Conservation (phyloP, 2,113 vertebrate species). For the Sylvia atricapilla region DNA sequence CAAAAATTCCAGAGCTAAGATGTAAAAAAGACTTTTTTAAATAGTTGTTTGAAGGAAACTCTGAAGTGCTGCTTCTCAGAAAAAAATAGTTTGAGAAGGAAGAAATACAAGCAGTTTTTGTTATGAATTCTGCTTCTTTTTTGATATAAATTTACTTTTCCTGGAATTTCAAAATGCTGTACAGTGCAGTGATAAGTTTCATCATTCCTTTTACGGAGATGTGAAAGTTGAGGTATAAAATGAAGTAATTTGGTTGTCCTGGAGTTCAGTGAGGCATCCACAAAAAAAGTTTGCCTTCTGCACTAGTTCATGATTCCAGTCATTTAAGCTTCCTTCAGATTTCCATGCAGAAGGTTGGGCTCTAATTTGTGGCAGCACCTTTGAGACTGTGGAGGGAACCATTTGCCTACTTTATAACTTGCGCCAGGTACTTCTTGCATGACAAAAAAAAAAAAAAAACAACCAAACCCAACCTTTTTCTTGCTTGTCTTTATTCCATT, state of each 20-base stretch:
- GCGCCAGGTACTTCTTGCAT: accelerated
- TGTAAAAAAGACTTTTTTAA: background rate
- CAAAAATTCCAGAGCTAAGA: background rate
- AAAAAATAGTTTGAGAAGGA: background rate
- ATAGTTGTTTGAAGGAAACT: background rate
- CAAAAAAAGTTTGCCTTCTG: background rate
- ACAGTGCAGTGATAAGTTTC: background rate
- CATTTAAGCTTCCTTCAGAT: background rate
- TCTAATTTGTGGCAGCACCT: background rate
- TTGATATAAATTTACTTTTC: background rate
- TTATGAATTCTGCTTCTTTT: background rate
- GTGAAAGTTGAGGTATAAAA: background rate
- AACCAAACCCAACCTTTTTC: background rate
- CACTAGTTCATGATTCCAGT: background rate
- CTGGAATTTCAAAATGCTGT: background rate
- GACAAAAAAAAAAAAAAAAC: background rate
- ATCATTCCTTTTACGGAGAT: background rate
- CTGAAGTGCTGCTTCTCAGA: background rate
- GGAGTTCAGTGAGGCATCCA: background rate
- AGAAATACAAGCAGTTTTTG: background rate
- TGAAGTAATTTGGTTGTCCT: background rate
- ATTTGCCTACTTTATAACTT: background rate
- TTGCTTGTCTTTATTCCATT: background rate
- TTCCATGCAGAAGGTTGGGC: background rate
- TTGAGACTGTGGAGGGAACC: background rate